phyloP scores from a whole-genome alignment of 2,888 invertebrate species.

The Rosalia funebris region DNA sequence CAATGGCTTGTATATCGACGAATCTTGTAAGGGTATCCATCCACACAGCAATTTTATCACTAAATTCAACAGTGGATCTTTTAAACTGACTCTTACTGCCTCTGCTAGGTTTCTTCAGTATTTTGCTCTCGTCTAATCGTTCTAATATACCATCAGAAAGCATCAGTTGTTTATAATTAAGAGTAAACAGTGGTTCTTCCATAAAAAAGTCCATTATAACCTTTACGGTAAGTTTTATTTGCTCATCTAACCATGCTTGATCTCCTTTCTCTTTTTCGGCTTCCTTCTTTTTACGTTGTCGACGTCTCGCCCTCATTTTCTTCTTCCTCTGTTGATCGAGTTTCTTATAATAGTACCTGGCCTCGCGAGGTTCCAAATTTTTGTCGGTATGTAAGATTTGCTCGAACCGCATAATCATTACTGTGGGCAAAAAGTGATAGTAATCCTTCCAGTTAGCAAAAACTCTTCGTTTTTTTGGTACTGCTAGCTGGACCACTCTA shows the following conservation, averaged over 20 bases:
- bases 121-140: constrained; percentile 37
- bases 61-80: constrained; percentile 45
- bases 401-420: constrained; percentile 51
- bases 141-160: constrained; percentile 52
- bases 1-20: constrained; percentile 54
- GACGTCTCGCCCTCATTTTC: constrained; percentile 36
- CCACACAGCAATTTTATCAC: constrained; percentile 57
- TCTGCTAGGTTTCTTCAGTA: constrained; percentile 44
- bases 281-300: constrained; percentile 32
- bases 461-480: constrained; percentile 53
- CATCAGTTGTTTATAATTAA: constrained; percentile 56
- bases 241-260: constrained; percentile 40
- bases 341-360: constrained; percentile 55
- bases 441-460: constrained; percentile 54
- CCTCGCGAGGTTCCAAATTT: constrained; percentile 55
- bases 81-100: constrained; percentile 48
- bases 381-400: constrained; percentile 54
- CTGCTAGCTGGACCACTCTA: constrained; percentile 52
- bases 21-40: constrained; percentile 54
- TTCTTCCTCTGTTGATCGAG: constrained; percentile 48
- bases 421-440: constrained; percentile 46
- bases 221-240: constrained; percentile 40
- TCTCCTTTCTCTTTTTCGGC: constrained; percentile 40
- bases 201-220: constrained; percentile 51
- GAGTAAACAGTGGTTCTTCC: constrained; percentile 49